Evolutionary conservation across 2,113 vertebrate genomes (phyloP).

Genomic region (Murina feae): DNA sequence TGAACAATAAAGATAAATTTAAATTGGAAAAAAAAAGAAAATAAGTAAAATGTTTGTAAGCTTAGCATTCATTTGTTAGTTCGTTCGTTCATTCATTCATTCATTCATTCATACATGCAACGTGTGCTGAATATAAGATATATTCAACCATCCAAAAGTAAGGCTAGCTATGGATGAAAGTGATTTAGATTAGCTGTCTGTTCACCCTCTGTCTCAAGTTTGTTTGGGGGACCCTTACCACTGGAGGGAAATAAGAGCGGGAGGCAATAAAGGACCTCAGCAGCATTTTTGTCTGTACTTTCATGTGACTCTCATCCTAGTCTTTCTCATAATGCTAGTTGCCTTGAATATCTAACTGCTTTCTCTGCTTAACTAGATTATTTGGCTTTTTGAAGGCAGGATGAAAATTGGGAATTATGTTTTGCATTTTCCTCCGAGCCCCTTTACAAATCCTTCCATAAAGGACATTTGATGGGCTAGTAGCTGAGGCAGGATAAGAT

Average conservation of each 20-base stretch:
- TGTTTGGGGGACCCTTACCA: background rate
- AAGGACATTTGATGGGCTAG: slow-evolving; percentile 34
- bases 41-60: background rate
- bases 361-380: background rate
- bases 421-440: background rate
- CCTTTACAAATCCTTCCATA: background rate
- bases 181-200: background rate
- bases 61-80: background rate
- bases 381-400: background rate
- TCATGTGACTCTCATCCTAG: background rate
- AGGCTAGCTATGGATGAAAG: background rate
- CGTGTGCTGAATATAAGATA: background rate
- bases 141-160: background rate
- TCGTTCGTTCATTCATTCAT: background rate
- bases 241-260: background rate
- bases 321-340: background rate
- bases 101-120: background rate
- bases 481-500: slow-evolving; percentile 18
- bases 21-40: no score
- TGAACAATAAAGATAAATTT: no score
- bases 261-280: background rate
- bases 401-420: slow-evolving; percentile 3
- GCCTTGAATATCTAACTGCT: background rate
- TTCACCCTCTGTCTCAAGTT: background rate
- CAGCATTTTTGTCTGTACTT: background rate